Percentiles rank a stretch among this genome's conserved stretches.
Conservation (phyloP, 2,888 invertebrate species). For the Mythimna pallens region DNA sequence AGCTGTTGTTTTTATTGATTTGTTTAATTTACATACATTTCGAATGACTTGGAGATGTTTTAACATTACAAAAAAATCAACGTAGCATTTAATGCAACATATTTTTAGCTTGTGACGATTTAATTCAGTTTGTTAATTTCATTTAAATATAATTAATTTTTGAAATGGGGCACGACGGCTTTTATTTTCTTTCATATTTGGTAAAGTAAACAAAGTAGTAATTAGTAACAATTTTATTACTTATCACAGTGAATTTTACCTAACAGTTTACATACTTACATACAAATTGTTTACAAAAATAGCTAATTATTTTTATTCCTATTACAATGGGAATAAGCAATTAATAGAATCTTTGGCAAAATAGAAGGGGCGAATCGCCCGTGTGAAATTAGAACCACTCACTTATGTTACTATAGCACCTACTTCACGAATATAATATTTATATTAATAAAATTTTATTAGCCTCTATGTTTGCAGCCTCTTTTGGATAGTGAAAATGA, state of each 20-base stretch:
- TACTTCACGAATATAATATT: slow-evolving; percentile 4
- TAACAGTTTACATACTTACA: slow-evolving; percentile 59
- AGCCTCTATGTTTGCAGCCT: slow-evolving; percentile 13
- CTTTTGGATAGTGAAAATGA: not conserved
- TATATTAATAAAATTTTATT: slow-evolving; percentile 6
- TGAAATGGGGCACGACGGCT: slow-evolving; percentile 65
- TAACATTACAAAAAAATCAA: slow-evolving; percentile 74
- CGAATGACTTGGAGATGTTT: slow-evolving; percentile 79
- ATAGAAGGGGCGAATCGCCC: slow-evolving; percentile 27
- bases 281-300: slow-evolving; percentile 53
- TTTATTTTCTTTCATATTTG: slow-evolving; percentile 58
- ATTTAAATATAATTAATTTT: slow-evolving; percentile 88
- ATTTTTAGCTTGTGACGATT: slow-evolving; percentile 86
- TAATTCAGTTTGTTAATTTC: slow-evolving; percentile 88
- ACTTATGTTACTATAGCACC: not conserved
- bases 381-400: slow-evolving; percentile 9
- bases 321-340: slow-evolving; percentile 42
- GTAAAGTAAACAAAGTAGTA: slow-evolving; percentile 56
- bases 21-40: slow-evolving; percentile 82
- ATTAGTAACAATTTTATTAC: slow-evolving; percentile 72
- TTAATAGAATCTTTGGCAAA: slow-evolving; percentile 72
- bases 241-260: slow-evolving; percentile 80
- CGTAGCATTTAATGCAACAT: slow-evolving; percentile 80
- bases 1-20: slow-evolving; percentile 80
- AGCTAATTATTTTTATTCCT: slow-evolving; percentile 36